Conservation (phyloP, 1,140 invertebrate species). For the Heliconius hermathena region DNA sequence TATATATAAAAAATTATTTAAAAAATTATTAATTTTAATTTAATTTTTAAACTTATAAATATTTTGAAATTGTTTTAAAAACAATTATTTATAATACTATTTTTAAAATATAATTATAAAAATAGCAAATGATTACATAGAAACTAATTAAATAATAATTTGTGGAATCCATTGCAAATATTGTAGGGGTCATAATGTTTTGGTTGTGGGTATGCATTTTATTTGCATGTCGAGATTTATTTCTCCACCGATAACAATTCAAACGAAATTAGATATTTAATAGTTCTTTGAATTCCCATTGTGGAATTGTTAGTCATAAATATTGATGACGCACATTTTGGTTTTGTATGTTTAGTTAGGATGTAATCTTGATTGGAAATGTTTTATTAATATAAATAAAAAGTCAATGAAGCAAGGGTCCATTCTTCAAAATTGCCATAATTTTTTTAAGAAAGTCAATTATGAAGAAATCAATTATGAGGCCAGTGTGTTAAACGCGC, state of each 20-base stretch:
- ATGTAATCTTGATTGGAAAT: not conserved
- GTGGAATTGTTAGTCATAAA: slow-evolving; percentile 11
- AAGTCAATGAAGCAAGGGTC: not conserved
- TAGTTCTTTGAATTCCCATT: slow-evolving; percentile 23
- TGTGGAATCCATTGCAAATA: slow-evolving; percentile 3
- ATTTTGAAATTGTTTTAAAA: too few relatives aligned
- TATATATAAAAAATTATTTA: too few relatives aligned
- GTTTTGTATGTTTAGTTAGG: not conserved
- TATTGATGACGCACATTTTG: not conserved
- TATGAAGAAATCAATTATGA: not conserved
- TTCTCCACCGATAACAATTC: slow-evolving; percentile 1
- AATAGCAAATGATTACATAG: not conserved
- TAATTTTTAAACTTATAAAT: too few relatives aligned
- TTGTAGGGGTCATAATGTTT: slow-evolving; percentile 7
- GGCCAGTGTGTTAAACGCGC: not conserved
- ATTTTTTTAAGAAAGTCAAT: too few relatives aligned
- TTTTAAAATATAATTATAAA: too few relatives aligned
- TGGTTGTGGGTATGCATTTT: slow-evolving; percentile 3
- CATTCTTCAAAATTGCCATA: too few relatives aligned
- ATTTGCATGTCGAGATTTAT: slow-evolving; percentile 26
- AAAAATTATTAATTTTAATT: too few relatives aligned
- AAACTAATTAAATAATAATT: not conserved
- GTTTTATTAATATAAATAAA: not conserved
- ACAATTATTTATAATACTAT: too few relatives aligned
- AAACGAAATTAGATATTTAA: slow-evolving; percentile 30